phyloP scores from a whole-genome alignment of 2,888 invertebrate genomes.

The Dryocosmus kuriphilus region DNA sequence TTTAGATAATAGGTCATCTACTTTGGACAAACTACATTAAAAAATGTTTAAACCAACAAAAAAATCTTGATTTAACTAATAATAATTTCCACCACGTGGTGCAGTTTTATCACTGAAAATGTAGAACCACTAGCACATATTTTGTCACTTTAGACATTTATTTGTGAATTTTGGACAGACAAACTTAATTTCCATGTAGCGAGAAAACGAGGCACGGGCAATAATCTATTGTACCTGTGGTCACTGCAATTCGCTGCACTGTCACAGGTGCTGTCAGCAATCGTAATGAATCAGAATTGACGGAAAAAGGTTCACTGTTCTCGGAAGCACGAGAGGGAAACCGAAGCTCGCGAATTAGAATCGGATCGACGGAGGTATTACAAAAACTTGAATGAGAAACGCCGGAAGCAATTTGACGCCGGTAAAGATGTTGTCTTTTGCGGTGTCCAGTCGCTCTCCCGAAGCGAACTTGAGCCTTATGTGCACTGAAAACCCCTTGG shows the following conservation, averaged over 20 bases:
- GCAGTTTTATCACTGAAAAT: constrained; percentile 4
- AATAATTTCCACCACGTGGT: not conserved
- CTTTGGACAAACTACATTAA: not conserved
- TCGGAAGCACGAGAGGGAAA: not conserved
- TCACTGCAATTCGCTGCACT: constrained; percentile 26
- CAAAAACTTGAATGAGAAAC: not conserved
- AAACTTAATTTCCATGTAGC: constrained; percentile 1
- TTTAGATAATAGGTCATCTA: not conserved
- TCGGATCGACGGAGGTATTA: not conserved
- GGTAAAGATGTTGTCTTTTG: constrained; percentile 23
- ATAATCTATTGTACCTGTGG: constrained; percentile 27
- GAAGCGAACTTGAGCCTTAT: constrained; percentile 54
- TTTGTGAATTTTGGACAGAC: not conserved
- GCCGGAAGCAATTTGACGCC: not conserved
- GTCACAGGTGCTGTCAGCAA: constrained; percentile 10
- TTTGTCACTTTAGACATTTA: constrained; percentile 24
- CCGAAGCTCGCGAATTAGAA: not conserved
- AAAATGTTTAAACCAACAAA: not conserved
- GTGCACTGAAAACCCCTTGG: constrained; percentile 59
- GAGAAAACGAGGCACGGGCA: constrained; percentile 13
- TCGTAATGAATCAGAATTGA: not conserved
- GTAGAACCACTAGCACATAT: not conserved
- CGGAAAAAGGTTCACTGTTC: not conserved
- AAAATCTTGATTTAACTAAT: not conserved
- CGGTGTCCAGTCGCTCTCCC: constrained; percentile 47